These are phyloP conservation scores for Vanessa cardui DNA, from an alignment of 2,888 invertebrate genomes.

Conservation along the genomic window DNA sequence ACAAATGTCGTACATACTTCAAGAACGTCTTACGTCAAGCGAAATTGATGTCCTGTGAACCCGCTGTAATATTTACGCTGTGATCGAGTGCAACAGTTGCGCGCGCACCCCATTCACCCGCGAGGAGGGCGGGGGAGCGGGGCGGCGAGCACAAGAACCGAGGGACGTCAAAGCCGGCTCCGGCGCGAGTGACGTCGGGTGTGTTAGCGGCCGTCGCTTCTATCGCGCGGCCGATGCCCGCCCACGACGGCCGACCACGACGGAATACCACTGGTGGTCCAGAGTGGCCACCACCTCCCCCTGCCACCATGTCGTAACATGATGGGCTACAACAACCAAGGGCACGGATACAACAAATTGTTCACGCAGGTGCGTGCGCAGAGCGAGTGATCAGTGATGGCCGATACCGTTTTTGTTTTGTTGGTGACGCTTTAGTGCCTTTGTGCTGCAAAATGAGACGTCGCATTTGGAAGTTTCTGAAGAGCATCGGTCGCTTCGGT, in stretches of 20 bases:
- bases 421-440: conserved; percentile 31
- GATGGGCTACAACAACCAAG: conserved; percentile 90
- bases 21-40: conserved; percentile 32
- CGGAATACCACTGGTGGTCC: conserved; percentile 80
- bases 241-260: conserved; percentile 79
- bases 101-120: conserved; percentile 71
- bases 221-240: conserved; percentile 56
- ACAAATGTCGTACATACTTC: conserved; percentile 10
- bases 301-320: conserved; percentile 86
- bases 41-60: conserved; percentile 37
- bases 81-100: conserved; percentile 51
- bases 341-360: conserved; percentile 91
- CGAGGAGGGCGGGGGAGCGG: conserved; percentile 38
- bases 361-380: conserved; percentile 87
- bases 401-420: conserved; percentile 31
- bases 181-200: conserved; percentile 41
- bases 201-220: conserved; percentile 53
- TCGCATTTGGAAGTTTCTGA: conserved; percentile 40
- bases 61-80: conserved; percentile 43
- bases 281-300: conserved; percentile 74
- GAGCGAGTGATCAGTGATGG: conserved; percentile 19
- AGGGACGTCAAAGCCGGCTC: conserved; percentile 40
- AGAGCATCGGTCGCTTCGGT: conserved; percentile 32
- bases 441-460: conserved; percentile 32
- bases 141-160: conserved; percentile 32